Evolutionary conservation across 2,113 vertebrate genomes (phyloP).

Genomic region (Porphyrio hochstetteri): DNA sequence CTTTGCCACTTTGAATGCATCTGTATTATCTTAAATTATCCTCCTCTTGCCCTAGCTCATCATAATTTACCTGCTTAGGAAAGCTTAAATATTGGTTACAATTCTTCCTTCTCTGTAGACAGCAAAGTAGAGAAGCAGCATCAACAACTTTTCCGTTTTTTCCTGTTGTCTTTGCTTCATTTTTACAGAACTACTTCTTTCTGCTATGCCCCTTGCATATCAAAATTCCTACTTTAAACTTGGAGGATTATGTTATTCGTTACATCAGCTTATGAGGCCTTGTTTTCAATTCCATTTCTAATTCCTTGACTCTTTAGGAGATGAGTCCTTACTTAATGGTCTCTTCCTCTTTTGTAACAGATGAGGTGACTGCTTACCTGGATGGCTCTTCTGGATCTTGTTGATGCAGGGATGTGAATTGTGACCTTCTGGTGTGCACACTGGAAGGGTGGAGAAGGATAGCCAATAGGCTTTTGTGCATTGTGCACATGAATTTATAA

Average conservation of each 20-base stretch:
- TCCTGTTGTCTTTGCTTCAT: background rate
- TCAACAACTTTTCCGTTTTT: background rate
- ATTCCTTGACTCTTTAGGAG: background rate
- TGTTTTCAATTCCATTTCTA: background rate
- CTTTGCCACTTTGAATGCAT: background rate
- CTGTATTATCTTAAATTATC: background rate
- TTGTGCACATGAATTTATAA: background rate
- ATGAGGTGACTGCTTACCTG: background rate
- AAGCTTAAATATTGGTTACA: background rate
- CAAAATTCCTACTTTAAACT: background rate
- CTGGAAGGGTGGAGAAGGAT: background rate
- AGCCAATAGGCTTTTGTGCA: background rate
- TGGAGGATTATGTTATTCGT: background rate
- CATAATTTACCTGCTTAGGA: background rate
- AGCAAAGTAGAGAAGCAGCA: background rate
- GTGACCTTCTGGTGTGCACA: background rate
- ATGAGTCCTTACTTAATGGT: background rate
- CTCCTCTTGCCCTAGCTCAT: background rate
- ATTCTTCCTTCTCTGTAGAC: background rate
- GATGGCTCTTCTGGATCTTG: background rate
- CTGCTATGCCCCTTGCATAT: background rate
- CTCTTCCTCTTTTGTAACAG: background rate
- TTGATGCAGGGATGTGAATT: background rate
- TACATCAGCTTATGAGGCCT: background rate
- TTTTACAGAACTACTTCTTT: background rate